Percentiles rank a stretch among this genome's conserved stretches.
Evolutionary conservation across 1,140 invertebrate species (phyloP).

Genomic region (Temnothorax nylanderi): DNA sequence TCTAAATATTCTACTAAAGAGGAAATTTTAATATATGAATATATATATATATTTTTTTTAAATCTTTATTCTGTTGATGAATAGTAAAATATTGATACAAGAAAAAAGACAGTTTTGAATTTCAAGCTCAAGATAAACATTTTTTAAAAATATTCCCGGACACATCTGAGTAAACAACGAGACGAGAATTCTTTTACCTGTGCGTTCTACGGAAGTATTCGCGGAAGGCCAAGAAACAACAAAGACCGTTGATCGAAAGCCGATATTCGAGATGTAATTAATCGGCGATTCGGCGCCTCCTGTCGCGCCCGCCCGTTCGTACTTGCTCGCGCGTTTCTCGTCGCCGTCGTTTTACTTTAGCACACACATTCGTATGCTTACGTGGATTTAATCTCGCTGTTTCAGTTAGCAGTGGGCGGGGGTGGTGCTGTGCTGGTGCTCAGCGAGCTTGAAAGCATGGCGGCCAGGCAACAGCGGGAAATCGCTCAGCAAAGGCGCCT

Average conservation of each 20-base stretch:
- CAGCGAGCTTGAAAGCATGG: slow-evolving; percentile 98
- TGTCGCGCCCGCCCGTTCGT: background rate
- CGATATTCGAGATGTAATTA: slow-evolving; percentile 35
- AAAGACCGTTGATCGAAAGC: slow-evolving; percentile 15
- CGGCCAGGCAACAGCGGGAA: slow-evolving; percentile 97
- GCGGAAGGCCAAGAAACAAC: background rate
- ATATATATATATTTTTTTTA: background rate
- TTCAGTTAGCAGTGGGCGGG: slow-evolving; percentile 94
- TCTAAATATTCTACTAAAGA: background rate
- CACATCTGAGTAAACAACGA: background rate
- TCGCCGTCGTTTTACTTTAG: slow-evolving; percentile 9
- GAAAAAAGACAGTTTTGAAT: background rate
- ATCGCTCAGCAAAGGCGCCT: slow-evolving; percentile 98
- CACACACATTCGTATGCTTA: slow-evolving; percentile 46
- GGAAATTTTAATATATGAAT: background rate
- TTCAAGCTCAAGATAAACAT: background rate
- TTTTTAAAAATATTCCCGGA: background rate
- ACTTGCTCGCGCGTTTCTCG: background rate
- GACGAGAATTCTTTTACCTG: background rate
- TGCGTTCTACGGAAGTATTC: background rate
- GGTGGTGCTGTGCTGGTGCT: slow-evolving; percentile 92
- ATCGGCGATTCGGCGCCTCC: slow-evolving; percentile 1
- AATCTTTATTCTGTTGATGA: background rate
- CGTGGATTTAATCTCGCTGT: slow-evolving; percentile 80
- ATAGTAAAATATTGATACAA: background rate